These are phyloP conservation scores for Xiphydria camelus DNA, from an alignment of 2,888 invertebrate genomes.

Conservation along the genomic window DNA sequence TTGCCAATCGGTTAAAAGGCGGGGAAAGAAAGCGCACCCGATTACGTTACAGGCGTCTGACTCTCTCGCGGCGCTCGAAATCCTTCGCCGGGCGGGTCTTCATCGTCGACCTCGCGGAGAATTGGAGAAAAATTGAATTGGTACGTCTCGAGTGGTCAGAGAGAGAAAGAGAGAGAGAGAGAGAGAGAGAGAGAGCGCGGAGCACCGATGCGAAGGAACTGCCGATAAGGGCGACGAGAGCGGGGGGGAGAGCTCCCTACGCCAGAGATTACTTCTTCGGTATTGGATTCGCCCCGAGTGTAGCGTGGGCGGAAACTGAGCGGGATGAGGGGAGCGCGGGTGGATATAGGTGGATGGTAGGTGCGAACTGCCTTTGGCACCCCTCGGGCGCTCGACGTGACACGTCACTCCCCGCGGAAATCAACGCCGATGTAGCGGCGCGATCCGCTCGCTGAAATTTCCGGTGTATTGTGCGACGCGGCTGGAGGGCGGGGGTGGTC, in stretches of 20 bases:
- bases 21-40: no score
- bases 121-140: background rate
- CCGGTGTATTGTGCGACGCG: constrained; percentile 41
- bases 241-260: no score
- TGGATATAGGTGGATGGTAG: constrained; percentile 2
- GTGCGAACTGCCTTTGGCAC: constrained; percentile 23
- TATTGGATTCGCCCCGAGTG: background rate
- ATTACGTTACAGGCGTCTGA: no score
- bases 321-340: background rate
- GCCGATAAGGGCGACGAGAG: background rate
- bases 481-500: constrained; percentile 11
- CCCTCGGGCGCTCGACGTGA: constrained; percentile 27
- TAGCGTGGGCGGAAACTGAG: background rate
- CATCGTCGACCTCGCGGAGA: no score
- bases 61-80: no score
- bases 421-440: constrained; percentile 40
- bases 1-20: no score
- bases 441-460: constrained; percentile 43
- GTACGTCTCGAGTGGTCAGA: background rate
- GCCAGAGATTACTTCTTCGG: constrained; percentile 1
- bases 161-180: no score
- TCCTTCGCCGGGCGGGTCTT: no score
- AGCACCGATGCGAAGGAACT: background rate
- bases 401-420: constrained; percentile 49
- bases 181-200: no score